phyloP scores from a whole-genome alignment of 2,113 vertebrate genomes.

The Bos javanicus region DNA sequence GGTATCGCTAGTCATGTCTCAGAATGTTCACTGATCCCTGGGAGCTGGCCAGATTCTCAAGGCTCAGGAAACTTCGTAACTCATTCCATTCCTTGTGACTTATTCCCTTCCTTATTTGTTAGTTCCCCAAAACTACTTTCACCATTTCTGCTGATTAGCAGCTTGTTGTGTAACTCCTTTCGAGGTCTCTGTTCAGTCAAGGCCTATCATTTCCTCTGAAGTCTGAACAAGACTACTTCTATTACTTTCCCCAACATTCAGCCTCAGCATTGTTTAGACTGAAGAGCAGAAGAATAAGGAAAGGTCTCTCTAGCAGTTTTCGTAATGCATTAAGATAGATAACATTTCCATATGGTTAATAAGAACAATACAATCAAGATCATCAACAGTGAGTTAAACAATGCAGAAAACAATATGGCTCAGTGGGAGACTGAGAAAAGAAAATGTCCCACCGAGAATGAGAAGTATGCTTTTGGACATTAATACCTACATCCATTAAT shows the following conservation, averaged over 20 bases:
- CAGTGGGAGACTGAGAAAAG: background rate
- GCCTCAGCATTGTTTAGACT: background rate
- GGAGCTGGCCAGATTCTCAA: background rate
- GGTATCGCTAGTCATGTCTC: background rate
- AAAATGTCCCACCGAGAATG: background rate
- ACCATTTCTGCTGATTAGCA: background rate
- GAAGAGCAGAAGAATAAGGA: background rate
- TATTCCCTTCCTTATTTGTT: background rate
- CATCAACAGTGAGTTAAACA: background rate
- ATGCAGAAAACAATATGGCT: background rate
- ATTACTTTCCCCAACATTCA: background rate
- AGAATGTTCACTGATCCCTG: background rate
- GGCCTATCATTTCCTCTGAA: background rate
- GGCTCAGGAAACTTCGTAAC: background rate
- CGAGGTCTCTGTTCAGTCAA: background rate
- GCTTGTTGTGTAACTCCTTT: background rate
- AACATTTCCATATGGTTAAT: background rate
- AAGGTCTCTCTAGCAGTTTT: background rate
- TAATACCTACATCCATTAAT: background rate
- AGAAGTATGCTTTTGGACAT: background rate
- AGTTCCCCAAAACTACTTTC: background rate
- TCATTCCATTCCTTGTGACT: background rate
- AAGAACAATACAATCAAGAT: background rate
- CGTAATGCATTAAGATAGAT: background rate
- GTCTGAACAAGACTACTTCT: background rate